A percentile compares a stretch with the other conserved stretches of the same genome.
Conservation (phyloP, 2,113 vertebrate species). For the Collichthys lucidus region DNA sequence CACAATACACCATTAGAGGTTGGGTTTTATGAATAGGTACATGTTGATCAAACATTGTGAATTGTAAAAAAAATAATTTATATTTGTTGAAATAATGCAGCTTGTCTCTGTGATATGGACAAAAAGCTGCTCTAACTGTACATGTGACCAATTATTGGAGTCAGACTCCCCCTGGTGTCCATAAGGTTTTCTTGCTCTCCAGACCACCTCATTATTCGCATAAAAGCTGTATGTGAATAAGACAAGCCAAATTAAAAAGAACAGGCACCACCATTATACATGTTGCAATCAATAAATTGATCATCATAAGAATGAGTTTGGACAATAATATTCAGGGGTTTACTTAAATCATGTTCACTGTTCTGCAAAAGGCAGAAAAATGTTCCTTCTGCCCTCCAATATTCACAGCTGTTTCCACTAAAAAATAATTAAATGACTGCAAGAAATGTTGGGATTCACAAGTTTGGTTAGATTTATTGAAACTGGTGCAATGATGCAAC, state of each 20-base stretch:
- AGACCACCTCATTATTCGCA: background rate
- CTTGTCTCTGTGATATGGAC: background rate
- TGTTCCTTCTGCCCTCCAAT: background rate
- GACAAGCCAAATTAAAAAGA: background rate
- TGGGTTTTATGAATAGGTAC: no score
- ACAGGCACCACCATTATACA: background rate
- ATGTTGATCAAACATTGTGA: background rate
- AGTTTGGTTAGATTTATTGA: background rate
- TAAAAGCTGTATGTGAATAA: background rate
- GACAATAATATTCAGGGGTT: background rate
- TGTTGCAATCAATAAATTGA: background rate
- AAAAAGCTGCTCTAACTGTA: background rate
- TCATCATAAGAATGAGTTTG: background rate
- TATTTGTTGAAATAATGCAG: background rate
- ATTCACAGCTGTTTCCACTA: background rate
- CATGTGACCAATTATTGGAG: background rate
- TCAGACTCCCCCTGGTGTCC: slow-evolving; percentile 22
- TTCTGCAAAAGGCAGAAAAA: background rate
- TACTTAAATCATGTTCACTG: background rate
- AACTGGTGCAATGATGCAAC: background rate
- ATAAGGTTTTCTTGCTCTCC: background rate
- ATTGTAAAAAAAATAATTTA: background rate
- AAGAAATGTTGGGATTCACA: background rate
- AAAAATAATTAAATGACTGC: background rate
- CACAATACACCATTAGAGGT: background rate